Evolutionary conservation across 2,113 vertebrate species (phyloP), one percentile per base, ranked within the genome.

Genomic region (Micromys minutus): DNA sequence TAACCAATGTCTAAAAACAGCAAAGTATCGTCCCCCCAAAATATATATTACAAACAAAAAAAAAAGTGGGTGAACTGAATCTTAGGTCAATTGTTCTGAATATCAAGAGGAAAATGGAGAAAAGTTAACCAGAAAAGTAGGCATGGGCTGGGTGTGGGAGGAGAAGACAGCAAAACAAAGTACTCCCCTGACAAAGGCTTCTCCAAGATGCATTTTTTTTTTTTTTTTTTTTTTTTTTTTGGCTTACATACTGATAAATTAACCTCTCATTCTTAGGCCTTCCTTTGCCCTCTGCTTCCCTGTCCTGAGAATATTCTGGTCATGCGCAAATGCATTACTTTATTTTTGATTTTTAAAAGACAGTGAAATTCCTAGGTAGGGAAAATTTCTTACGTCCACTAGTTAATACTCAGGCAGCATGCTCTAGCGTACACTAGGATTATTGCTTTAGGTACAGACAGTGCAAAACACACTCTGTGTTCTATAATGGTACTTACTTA

Each of bases 381-480:
- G 97, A 95, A 87, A 80, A 91, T 94, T 96, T 84, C 98, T 98
- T 98, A 98, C 74, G 87, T 87, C 97, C 98, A 97, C 96, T 87
- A 98, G 98, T 97, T 97, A 97, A 97, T 97, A 97, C 42, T 96
- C 79, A 96, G 98, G 98, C 97, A 98, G 98, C 98, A 98, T 98
- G 98, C 98, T 94, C 98, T 97, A 98, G 97, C 95, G 97, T 94
- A 98, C 97, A 96, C 97, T 22, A 97, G 98, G 98, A 96, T 98
- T 98, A 98, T 98, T 98, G 98, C 98, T 98, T 98, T 97, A 96
- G 98, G 98, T 98, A 93, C 97, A 95, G 98, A 96, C 97, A 93
- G 98, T 98, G 98, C 98, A 98, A 96, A 93, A 96, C 96, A 97
- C 98, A 77, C 98, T 94, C 98, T 94, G 97, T 96, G 97, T 86